Percentiles rank a stretch among this genome's conserved stretches.
Conservation (phyloP, 2,113 vertebrate species). For the Campylorhamphus procurvoides region DNA sequence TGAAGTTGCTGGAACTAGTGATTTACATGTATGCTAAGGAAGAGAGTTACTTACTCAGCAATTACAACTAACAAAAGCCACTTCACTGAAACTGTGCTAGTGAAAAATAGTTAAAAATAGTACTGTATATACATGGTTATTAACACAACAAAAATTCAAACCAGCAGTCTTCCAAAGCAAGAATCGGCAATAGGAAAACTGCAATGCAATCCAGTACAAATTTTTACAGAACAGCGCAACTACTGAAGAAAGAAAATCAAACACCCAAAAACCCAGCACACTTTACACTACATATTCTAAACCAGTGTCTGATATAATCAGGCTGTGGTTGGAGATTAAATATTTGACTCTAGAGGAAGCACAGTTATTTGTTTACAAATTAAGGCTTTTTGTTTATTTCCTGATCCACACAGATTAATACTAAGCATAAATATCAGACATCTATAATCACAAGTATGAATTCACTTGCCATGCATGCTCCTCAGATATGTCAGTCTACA, state of each 20-base stretch:
- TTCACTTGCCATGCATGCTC: constrained; percentile 39
- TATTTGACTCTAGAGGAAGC: background rate
- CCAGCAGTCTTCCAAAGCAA: background rate
- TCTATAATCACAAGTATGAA: constrained; percentile 34
- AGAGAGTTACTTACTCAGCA: background rate
- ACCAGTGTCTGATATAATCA: background rate
- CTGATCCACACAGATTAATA: constrained; percentile 55
- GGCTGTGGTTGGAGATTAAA: constrained; percentile 4
- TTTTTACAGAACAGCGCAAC: background rate
- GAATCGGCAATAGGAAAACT: background rate
- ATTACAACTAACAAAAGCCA: background rate
- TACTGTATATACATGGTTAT: background rate
- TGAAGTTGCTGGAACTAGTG: background rate
- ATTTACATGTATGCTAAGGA: background rate
- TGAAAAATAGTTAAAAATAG: background rate
- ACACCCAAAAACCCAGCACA: background rate
- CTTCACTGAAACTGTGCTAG: background rate
- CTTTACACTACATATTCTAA: background rate
- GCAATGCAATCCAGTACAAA: background rate
- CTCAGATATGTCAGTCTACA: constrained; percentile 65
- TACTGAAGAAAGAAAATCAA: background rate
- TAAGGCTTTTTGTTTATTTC: constrained; percentile 48
- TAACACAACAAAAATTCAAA: background rate
- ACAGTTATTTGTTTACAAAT: constrained; percentile 53
- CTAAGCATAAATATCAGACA: constrained; percentile 48